These are phyloP conservation scores for Teleogryllus occipitalis DNA, from an alignment of 1,140 invertebrate species.

Conservation along the genomic window DNA sequence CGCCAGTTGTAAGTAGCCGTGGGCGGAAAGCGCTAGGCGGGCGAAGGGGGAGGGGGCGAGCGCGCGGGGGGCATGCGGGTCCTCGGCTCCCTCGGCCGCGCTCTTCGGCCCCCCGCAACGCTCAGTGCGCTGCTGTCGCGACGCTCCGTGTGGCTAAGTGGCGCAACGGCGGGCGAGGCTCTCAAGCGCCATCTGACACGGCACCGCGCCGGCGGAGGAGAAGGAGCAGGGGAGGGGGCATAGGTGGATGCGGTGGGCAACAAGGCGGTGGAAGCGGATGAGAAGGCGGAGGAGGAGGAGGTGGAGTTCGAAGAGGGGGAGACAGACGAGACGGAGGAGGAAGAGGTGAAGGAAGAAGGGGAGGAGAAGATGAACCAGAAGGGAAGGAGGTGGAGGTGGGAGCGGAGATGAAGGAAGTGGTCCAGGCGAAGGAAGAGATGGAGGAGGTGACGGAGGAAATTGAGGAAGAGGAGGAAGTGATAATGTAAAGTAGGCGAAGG, in stretches of 20 bases:
- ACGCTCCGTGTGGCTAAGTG: too few species aligned
- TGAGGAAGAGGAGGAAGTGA: neutral
- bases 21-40: neutral
- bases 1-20: neutral
- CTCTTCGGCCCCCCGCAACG: too few species aligned
- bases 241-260: neutral
- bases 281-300: neutral
- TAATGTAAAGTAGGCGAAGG: neutral
- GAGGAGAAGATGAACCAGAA: neutral
- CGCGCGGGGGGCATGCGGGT: too few species aligned
- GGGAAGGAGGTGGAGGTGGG: neutral
- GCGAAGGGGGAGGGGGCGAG: too few species aligned
- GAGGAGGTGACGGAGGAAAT: neutral
- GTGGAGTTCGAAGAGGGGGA: neutral
- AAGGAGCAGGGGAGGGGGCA: neutral
- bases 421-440: neutral
- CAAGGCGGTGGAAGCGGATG: neutral
- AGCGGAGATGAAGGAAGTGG: neutral
- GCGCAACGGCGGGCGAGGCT: too few species aligned
- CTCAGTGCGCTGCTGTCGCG: too few species aligned
- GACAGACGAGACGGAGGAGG: neutral
- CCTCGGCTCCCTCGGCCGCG: too few species aligned
- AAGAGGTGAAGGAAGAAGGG: neutral
- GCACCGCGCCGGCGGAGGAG: too few species aligned
- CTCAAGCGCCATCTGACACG: too few species aligned